Base-by-base conservation (phyloP, 2,888 invertebrate genomes). In the Gymnoscelis rufifasciata region DNA sequence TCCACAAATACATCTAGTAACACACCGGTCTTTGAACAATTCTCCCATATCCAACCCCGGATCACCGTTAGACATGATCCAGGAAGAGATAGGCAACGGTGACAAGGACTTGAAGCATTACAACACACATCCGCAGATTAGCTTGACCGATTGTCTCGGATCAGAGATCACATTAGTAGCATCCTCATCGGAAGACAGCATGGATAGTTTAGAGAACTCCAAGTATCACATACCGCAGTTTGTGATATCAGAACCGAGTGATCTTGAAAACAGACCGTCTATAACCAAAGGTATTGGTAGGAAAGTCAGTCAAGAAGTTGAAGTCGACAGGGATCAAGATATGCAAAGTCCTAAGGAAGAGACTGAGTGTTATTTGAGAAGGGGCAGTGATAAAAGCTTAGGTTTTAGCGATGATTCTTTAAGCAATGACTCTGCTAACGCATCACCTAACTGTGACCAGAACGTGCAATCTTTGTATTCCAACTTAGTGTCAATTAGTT, bases 121-220 rank as follows among this genome's bases (percentile, higher is more conserved):
- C 1, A 78, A 74, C 33, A 84, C 71, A 8, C 92, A 94, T 71
- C 97, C 97, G 0, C 96, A 96, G 77, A 97, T 97, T 51, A 97
- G 96, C 60, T 90, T 97, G 7, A 97, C 97, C 0, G 97, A 97
- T 72, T 96, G 97, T 41, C 90, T 95, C 42, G 97, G 97, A 0
- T 94, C 94, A 4, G 94, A 95, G 78, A 92, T 95, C 0, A 95
- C 95, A 0, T 68, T 95, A 1, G 93, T 95, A 0, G 94, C 94
- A 0, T 94, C 94, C 0, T 93, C 94, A 0, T 93, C 93, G 0
- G 91, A 92, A 52, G 93, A 93, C 50, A 92, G 92, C 36, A 91
- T 92, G 78, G 93, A 93, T 40, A 91, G 93, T 37, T 68, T 93
- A 30, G 93, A 93, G 44, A 90, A 90, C 46, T 90, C 79, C 0